Base-by-base conservation (phyloP, 1,140 invertebrate species). In the Babylonia areolata region DNA sequence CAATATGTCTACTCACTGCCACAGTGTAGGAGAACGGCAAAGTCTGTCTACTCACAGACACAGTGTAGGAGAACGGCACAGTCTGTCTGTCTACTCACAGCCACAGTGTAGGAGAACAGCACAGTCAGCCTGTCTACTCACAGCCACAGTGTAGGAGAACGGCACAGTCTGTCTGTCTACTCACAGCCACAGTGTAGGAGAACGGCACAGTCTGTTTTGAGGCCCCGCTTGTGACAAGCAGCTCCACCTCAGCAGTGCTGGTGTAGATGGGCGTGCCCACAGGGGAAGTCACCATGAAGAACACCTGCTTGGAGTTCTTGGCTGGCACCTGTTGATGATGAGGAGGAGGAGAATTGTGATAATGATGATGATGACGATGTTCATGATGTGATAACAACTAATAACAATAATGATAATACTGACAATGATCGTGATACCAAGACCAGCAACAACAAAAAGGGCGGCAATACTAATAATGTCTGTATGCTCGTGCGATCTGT, bases 191-290 rank as follows among this genome's bases (percentile, higher is more conserved):
- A n/a, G n/a, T 75, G 33, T 35, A 75, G 35, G 73, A 77, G 73
- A 37, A 77, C 28, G 75, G 46, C 2, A 35, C 75, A 77, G 31
- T 77, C 75, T 77, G 75, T 77, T 77, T 40, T 15, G 75, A 77
- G 12, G 2, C 35, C 28, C 75, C 75, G 37, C 35, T 40, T 9
- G 17, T 77, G 39, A 77, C 17, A 20, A 39, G 6, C 11, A 77
- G 75, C 28, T 77, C 15, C 37, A 77, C 33, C 3, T 40, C 33
- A 77, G 37, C 37, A 23, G 33, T 77, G 75, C 37, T 77, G 37
- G 75, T 28, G 39, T 20, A 77, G 37, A 5, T 3, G 75, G 75
- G 37, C 15, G 35, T 5, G 40, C 73, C 37, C 37, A 37, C 33
- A 5, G 75, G 12, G 5, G 75, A 40, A 37, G 15, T 15, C 35